phyloP scores from a whole-genome alignment of 2,888 invertebrate genomes.

The Drosophila basisetae region DNA sequence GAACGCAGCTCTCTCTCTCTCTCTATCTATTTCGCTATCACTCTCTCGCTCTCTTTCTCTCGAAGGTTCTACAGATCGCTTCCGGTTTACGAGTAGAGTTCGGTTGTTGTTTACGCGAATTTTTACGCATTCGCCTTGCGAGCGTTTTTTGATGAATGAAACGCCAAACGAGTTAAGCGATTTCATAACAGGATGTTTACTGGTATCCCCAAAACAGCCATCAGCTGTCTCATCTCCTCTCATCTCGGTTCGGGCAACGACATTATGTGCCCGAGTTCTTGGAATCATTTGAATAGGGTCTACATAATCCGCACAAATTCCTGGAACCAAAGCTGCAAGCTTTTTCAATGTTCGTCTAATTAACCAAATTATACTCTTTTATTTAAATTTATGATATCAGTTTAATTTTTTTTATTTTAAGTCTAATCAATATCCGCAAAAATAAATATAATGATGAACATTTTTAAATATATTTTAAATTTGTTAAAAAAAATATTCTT shows the following conservation, averaged over 20 bases:
- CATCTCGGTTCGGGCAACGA: slow-evolving; percentile 43
- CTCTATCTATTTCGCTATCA: background rate
- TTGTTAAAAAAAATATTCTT: background rate
- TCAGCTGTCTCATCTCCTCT: slow-evolving; percentile 20
- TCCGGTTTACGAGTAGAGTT: slow-evolving; percentile 52
- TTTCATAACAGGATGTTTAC: slow-evolving; percentile 71
- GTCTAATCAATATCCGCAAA: background rate
- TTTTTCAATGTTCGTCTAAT: background rate
- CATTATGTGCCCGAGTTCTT: slow-evolving; percentile 53
- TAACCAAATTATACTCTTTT: background rate
- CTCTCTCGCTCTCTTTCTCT: background rate
- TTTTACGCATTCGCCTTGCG: slow-evolving; percentile 63
- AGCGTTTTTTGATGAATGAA: slow-evolving; percentile 40
- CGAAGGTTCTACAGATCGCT: slow-evolving; percentile 37
- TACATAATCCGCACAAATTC: slow-evolving; percentile 38
- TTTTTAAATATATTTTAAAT: background rate
- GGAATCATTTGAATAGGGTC: slow-evolving; percentile 59
- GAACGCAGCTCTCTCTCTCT: slow-evolving; percentile 11
- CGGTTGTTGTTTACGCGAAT: slow-evolving; percentile 68
- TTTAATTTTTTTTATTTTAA: background rate
- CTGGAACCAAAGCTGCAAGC: slow-evolving; percentile 63
- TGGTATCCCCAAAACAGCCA: slow-evolving; percentile 31
- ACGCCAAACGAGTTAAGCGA: slow-evolving; percentile 59
- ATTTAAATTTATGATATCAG: background rate
- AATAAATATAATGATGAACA: background rate